Base-by-base conservation (phyloP, 2,888 invertebrate species). In the Drosophila algonquin region DNA sequence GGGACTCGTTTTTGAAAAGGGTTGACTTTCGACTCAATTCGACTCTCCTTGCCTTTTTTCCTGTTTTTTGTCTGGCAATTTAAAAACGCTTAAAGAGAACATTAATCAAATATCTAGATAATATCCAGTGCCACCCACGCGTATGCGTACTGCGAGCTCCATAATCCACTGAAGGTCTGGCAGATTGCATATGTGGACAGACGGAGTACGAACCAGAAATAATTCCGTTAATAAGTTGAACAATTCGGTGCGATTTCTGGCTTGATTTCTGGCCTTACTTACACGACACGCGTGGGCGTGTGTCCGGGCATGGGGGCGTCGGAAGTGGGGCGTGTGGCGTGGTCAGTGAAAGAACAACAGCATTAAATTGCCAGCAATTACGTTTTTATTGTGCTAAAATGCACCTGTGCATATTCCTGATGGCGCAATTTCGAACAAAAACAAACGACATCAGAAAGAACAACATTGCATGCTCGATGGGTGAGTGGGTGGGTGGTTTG, bases 331-430 rank as follows among this genome's bases (percentile, higher is more conserved):
- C 7, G 18, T n/a, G 54, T 4, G 61, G 58, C 59, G 30, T 63
- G 74, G 58, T 27, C 62, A 53, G 27, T 40, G 58, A 58, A 65
- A 74, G 75, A 86, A 83, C 76, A 86, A 79, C 73, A 76, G 84
- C 78, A 76, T 89, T 84, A 89, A 87, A 89, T 88, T 87, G 89
- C 75, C 76, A 76, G 89, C 85, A 86, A 86, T 86, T 86, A 86
- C 87, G 87, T 87, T 86, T 86, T 86, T 89, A 89, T 86, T 86
- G 89, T 86, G 87, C 85, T 89, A 87, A 85, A 86, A 87, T 87
- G 89, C 85, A 86, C 87, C 85, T 86, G 85, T 89, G 85, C 87
- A 86, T 89, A 86, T 84, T 86, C 89, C 89, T 89, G 87, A 87
- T 89, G 89, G 85, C 85, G 89, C 89, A 86, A 86, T 86, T 86